Percentiles rank a stretch among this genome's conserved stretches.
Conservation (phyloP, 2,888 invertebrate species). For the Blastobasis adustella region DNA sequence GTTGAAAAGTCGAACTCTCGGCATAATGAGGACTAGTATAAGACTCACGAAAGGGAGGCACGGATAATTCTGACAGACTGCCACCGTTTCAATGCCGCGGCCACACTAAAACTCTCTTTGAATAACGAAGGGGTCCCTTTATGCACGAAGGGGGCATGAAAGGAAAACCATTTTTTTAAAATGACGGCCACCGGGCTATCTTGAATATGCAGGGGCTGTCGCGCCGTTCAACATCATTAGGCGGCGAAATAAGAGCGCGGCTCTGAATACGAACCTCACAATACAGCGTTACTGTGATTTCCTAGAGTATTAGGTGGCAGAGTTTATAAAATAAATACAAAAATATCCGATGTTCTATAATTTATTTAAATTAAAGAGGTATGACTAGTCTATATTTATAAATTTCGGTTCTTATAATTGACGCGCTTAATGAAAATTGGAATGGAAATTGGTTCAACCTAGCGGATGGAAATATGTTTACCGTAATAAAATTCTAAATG, state of each 20-base stretch:
- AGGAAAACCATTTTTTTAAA: slow-evolving; percentile 60
- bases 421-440: too few species aligned
- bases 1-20: too few species aligned
- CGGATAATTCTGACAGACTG: slow-evolving; percentile 33
- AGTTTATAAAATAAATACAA: too few species aligned
- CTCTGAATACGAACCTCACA: slow-evolving; percentile 38
- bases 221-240: slow-evolving; percentile 67
- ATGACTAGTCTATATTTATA: too few species aligned
- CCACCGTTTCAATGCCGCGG: slow-evolving; percentile 33
- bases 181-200: slow-evolving; percentile 50
- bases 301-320: neutral
- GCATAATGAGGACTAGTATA: neutral
- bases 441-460: too few species aligned
- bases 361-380: too few species aligned
- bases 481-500: too few species aligned
- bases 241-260: slow-evolving; percentile 42
- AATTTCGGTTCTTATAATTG: too few species aligned
- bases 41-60: slow-evolving; percentile 14
- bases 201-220: slow-evolving; percentile 58
- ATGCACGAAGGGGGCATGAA: slow-evolving; percentile 49
- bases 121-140: slow-evolving; percentile 65
- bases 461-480: too few species aligned
- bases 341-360: too few species aligned
- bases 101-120: slow-evolving; percentile 53
- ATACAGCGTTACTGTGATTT: slow-evolving; percentile 7